phyloP scores from a whole-genome alignment of 2,113 vertebrate genomes.

The Arvicanthis niloticus region DNA sequence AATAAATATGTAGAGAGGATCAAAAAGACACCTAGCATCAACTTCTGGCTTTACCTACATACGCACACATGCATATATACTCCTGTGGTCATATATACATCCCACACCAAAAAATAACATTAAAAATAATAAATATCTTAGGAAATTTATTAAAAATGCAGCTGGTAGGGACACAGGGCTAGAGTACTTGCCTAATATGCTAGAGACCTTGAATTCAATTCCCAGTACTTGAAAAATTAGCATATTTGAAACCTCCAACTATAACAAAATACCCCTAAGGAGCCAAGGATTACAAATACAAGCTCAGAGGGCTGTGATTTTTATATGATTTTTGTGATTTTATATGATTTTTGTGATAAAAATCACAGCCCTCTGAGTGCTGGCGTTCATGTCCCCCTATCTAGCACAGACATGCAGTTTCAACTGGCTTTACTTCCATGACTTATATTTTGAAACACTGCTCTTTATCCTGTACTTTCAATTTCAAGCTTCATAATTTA shows the following conservation, averaged over 20 bases:
- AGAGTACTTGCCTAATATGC: not conserved
- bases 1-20: not conserved
- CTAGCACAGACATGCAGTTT: conserved; percentile 37
- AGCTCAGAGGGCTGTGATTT: too few species aligned
- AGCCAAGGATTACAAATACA: conserved; percentile 35
- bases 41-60: not conserved
- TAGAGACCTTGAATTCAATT: not conserved
- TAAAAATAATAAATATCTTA: not conserved
- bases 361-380: not conserved
- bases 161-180: not conserved
- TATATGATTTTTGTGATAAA: too few species aligned
- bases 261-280: conserved; percentile 36
- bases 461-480: conserved; percentile 41
- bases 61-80: not conserved
- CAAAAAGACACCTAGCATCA: not conserved
- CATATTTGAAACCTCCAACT: conserved; percentile 40
- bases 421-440: conserved; percentile 58
- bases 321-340: too few species aligned
- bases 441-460: not conserved
- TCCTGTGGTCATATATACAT: not conserved
- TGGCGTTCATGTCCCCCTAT: not conserved
- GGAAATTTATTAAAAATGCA: conserved; percentile 46
- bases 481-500: conserved; percentile 63
- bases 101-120: not conserved
- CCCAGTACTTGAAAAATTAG: not conserved